Conservation (phyloP, 2,888 invertebrate genomes). For the Tachystola acroxantha region DNA sequence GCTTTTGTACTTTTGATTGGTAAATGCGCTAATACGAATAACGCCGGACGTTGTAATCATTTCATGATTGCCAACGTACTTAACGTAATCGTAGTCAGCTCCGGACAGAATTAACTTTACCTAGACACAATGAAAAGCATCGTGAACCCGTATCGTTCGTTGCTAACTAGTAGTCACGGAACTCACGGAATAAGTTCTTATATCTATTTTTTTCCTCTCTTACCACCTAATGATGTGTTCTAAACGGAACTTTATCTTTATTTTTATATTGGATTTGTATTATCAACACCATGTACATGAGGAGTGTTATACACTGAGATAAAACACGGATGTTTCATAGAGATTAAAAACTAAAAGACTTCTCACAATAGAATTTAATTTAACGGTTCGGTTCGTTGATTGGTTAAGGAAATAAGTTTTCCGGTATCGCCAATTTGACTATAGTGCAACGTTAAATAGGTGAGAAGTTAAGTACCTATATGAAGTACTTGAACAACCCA, state of each 20-base stretch:
- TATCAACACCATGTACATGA: no score
- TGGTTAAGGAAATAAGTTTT: constrained; percentile 35
- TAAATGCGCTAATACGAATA: constrained; percentile 48
- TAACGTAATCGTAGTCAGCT: constrained; percentile 53
- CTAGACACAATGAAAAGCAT: constrained; percentile 47
- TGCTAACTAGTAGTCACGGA: constrained; percentile 26
- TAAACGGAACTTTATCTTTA: constrained; percentile 10
- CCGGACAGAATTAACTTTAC: constrained; percentile 54
- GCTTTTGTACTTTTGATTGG: constrained; percentile 44
- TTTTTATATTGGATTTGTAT: background rate
- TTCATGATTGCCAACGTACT: constrained; percentile 61
- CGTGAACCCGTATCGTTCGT: constrained; percentile 32
- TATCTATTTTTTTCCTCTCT: constrained; percentile 9
- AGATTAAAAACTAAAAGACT: constrained; percentile 19
- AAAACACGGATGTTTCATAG: constrained; percentile 18
- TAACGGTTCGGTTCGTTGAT: constrained; percentile 41
- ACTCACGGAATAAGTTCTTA: constrained; percentile 5
- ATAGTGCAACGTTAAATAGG: background rate
- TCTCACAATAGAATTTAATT: constrained; percentile 41
- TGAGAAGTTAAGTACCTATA: no score
- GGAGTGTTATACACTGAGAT: constrained; percentile 7
- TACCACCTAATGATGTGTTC: constrained; percentile 8
- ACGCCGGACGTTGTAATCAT: constrained; percentile 67
- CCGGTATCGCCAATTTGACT: constrained; percentile 7
- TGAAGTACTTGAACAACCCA: no score